phyloP scores from a whole-genome alignment of 2,797 vertebrate species.

The Mus minutoides region DNA sequence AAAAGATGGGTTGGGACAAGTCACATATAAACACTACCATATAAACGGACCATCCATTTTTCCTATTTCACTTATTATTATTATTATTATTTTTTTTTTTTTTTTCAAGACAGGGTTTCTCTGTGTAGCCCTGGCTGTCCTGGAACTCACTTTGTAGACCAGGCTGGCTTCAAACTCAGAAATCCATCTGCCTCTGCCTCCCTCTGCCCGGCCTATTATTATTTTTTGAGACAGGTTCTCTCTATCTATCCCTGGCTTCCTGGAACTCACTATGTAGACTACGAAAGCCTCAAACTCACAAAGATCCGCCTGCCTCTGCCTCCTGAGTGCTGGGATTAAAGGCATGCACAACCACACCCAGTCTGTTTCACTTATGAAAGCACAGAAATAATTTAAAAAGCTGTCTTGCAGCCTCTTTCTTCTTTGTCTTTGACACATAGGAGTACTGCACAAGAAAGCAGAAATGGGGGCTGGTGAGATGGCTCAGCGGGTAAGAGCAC shows the following conservation, averaged over 20 bases:
- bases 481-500: no score
- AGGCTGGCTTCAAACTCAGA: not conserved
- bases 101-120: not conserved
- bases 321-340: not conserved
- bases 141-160: not conserved
- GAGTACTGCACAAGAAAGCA: not conserved
- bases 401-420: not conserved
- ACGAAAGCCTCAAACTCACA: not conserved
- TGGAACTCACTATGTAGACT: not conserved
- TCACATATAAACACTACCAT: not conserved
- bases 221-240: not conserved
- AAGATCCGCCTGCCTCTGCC: not conserved
- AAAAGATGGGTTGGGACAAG: not conserved
- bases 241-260: not conserved
- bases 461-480: no score
- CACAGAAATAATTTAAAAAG: slow-evolving; percentile 1
- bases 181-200: not conserved
- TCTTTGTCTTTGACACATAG: not conserved
- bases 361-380: not conserved
- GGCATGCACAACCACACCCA: not conserved
- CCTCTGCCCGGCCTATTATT: no score
- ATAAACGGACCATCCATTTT: not conserved
- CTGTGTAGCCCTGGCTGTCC: not conserved
- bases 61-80: not conserved
- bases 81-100: no score